Evolutionary conservation across 1,140 invertebrate genomes (phyloP), one percentile per base, ranked within the genome.

Genomic region (Tachypleus tridentatus): DNA sequence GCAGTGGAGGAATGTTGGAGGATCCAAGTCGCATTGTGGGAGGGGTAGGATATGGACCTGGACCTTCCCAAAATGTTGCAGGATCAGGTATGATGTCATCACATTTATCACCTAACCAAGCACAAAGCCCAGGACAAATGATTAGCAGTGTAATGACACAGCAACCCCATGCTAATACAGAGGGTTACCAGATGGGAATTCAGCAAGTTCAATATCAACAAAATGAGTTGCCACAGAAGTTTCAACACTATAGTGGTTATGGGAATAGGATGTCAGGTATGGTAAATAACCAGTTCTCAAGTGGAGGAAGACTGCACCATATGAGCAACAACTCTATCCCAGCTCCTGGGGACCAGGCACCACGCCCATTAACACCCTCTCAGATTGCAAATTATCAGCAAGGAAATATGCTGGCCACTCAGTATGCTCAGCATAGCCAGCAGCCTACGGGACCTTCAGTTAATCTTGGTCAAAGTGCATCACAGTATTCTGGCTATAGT

Each of bases 401-500:
- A n/a, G 53, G n/a, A 54, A n/a, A n/a, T 54, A 54, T n/a, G 53
- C 53, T 54, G n/a, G 53, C 53, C 53, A n/a, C 53, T n/a, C 53
- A 6, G 53, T 6, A 54, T 7, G 6, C 6, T 54, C 53, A n/a
- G n/a, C n/a, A n/a, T n/a, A n/a, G n/a, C n/a, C n/a, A n/a, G n/a
- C 53, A 54, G 53, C n/a, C 53, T 54, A n/a, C 53, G n/a, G 6
- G 6, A 54, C n/a, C n/a, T n/a, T 54, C 53, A 54, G 53, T n/a
- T 7, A 54, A 54, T 6, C 53, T 7, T 7, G 53, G 6, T 54
- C 53, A 54, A 54, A 54, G 53, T n/a, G 53, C 53, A n/a, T n/a
- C 6, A 54, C n/a, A 54, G n/a, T 54, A 54, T n/a, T n/a, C 53
- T n/a, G 53, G 53, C n/a, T n/a, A 54, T n/a, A n/a, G n/a, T n/a